Base-by-base conservation (phyloP, 1,140 invertebrate species). In the Teleopsis dalmanni region DNA sequence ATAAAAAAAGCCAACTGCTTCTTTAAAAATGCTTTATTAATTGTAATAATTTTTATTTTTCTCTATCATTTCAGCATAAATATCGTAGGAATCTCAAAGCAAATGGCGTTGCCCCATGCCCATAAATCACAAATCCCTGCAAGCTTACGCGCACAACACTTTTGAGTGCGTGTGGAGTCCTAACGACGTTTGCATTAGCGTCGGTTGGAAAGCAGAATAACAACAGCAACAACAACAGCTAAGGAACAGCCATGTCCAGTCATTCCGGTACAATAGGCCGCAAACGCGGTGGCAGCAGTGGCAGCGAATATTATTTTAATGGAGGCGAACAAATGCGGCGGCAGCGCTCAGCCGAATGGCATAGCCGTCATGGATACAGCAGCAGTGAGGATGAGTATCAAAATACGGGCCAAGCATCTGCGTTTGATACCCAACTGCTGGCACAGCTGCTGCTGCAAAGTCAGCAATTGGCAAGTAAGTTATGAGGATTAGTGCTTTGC, bases 311-410 rank as follows among this genome's bases (percentile, higher is more conserved):
- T 44, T 67, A 62, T 26, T 54, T 52, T 34, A 51, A 44, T 18
- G 57, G 59, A 0, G 58, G 56, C 9, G 56, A 67, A 26, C 60
- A 66, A 42, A 54, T 80, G 72, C 71, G 78, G 47, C 72, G 78
- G 34, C 78, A 80, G 58, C 70, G 78, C 33, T 80, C 78, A 51
- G 73, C 78, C 35, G 78, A 80, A 65, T 80, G 78, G 78, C 72
- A 78, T 50, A 77, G 78, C 59, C 73, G 78, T 50, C 73, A 77
- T 54, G 73, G 73, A 23, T 78, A 77, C 54, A 79, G 77, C 51
- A 79, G 77, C 58, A 80, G 78, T 56, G 73, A 75, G 54, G 78
- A 80, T 45, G 78, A 80, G 55, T 78, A 79, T 44, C 76, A 78
- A 41, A 72, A 74, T 31, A 67, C 70, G 23, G 69, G 72, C 41